Conservation (phyloP, 2,113 vertebrate genomes). For the Calyptomena viridis region DNA sequence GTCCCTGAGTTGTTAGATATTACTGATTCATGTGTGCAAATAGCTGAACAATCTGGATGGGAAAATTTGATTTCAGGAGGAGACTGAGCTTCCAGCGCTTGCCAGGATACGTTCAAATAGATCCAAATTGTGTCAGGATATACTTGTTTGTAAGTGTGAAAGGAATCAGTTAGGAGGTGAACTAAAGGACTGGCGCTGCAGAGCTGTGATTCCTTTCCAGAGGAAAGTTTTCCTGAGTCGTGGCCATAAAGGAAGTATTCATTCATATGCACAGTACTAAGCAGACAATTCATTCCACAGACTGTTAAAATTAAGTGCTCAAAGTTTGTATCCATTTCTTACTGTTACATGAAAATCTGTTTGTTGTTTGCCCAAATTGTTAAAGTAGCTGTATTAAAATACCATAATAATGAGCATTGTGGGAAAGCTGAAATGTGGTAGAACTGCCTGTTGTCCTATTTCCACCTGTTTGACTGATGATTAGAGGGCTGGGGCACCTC, state of each 20-base stretch:
- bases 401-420: not conserved
- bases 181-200: not conserved
- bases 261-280: not conserved
- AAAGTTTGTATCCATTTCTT: not conserved
- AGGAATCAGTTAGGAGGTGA: not conserved
- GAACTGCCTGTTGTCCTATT: not conserved
- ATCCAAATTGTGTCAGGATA: not conserved
- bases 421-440: not conserved
- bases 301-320: not conserved
- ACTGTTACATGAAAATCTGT: not conserved
- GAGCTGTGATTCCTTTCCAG: not conserved
- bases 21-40: not conserved
- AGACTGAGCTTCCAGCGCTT: not conserved
- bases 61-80: not conserved
- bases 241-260: not conserved
- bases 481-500: not conserved
- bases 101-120: not conserved
- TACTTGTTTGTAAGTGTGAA: not conserved
- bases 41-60: not conserved
- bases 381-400: not conserved
- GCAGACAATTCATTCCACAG: not conserved
- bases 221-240: not conserved
- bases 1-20: not conserved
- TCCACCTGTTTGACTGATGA: not conserved
- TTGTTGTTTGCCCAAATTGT: not conserved